A percentile compares a stretch with the other conserved stretches of the same genome.
These are phyloP conservation scores for Lepidocyrtoides sp. DNA, from an alignment of 2,888 invertebrate genomes.

Conservation along the genomic window DNA sequence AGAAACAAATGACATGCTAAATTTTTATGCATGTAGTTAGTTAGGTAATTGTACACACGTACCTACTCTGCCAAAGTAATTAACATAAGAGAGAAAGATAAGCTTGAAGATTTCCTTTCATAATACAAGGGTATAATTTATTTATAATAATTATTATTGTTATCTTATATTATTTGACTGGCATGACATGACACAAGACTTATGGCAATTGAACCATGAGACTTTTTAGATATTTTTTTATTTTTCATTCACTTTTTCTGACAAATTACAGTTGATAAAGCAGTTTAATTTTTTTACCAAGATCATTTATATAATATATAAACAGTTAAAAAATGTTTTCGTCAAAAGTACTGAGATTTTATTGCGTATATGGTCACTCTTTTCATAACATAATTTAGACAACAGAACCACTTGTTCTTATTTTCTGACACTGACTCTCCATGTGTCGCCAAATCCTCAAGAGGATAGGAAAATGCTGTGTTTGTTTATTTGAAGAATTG, in stretches of 20 bases:
- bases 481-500: not conserved
- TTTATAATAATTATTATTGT: not conserved
- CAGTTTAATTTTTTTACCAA: not conserved
- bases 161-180: not conserved
- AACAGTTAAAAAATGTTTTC: not conserved
- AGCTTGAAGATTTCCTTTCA: not conserved
- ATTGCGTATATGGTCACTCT: not conserved
- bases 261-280: not conserved
- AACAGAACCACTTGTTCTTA: not conserved
- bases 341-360: not conserved
- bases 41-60: not conserved
- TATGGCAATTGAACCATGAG: slow-evolving; percentile 50
- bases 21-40: not conserved
- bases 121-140: not conserved
- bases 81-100: slow-evolving; percentile 20
- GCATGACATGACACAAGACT: slow-evolving; percentile 19
- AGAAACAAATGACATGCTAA: not conserved
- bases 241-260: not conserved
- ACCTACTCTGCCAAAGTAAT: not conserved
- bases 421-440: not conserved
- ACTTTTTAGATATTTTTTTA: slow-evolving; percentile 51
- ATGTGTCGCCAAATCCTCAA: not conserved
- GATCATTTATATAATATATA: not conserved
- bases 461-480: not conserved
- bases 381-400: not conserved